These are phyloP conservation scores for Agonopterix alstromeriana DNA, from an alignment of 2,888 invertebrate species.

Conservation along the genomic window DNA sequence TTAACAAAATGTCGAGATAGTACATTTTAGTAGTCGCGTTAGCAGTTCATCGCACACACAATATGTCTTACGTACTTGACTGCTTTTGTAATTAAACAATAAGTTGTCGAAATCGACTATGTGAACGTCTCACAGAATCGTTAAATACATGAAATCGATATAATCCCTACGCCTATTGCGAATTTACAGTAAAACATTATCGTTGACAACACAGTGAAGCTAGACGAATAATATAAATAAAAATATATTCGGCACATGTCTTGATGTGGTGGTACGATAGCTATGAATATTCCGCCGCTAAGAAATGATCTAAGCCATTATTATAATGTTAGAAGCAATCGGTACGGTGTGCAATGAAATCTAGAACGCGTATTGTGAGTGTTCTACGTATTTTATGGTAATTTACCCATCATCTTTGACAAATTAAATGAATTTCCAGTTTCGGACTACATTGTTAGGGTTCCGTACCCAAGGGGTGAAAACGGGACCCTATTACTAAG, in stretches of 20 bases:
- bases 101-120: too few species aligned
- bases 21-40: too few species aligned
- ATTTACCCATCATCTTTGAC: conserved; percentile 2
- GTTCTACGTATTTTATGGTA: not conserved
- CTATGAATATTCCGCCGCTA: conserved; percentile 54
- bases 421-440: not conserved
- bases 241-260: not conserved
- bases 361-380: conserved; percentile 19
- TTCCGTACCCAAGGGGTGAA: too few species aligned
- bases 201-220: not conserved
- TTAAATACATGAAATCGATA: too few species aligned
- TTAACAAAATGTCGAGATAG: too few species aligned
- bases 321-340: conserved; percentile 64
- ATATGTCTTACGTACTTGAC: too few species aligned
- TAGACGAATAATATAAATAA: not conserved
- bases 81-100: too few species aligned
- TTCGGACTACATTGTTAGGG: not conserved
- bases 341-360: conserved; percentile 48
- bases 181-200: too few species aligned
- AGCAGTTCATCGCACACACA: too few species aligned
- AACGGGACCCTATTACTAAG: too few species aligned
- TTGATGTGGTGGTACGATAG: conserved; percentile 23
- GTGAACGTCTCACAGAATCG: too few species aligned
- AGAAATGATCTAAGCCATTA: conserved; percentile 64
- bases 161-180: too few species aligned